phyloP scores from a whole-genome alignment of 2,888 invertebrate genomes.

The Papilio demoleus region DNA sequence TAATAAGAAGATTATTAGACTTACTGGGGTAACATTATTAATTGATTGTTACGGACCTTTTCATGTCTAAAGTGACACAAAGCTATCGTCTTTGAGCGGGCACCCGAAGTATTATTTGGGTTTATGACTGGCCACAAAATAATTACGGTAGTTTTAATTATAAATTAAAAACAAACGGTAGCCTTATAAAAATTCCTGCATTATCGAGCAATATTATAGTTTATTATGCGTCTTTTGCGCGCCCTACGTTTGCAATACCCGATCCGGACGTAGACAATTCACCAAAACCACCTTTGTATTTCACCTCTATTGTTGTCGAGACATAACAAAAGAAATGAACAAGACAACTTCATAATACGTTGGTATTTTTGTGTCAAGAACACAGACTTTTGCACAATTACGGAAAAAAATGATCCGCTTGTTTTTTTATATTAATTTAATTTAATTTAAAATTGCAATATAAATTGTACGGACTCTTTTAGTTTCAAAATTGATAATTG shows the following conservation, averaged over 20 bases:
- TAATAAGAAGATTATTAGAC: too few species aligned
- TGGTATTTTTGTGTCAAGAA: slow-evolving; percentile 38
- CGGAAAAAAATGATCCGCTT: slow-evolving; percentile 3
- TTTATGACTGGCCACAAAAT: too few species aligned
- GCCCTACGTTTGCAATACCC: slow-evolving; percentile 15
- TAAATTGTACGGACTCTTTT: not conserved
- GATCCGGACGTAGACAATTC: slow-evolving; percentile 31
- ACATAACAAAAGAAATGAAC: slow-evolving; percentile 37
- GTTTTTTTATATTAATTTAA: not conserved
- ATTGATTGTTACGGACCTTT: too few species aligned
- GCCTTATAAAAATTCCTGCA: not conserved
- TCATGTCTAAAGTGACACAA: too few species aligned
- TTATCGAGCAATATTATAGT: not conserved
- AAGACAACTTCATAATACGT: slow-evolving; percentile 33
- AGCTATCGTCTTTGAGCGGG: too few species aligned
- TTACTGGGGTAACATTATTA: too few species aligned
- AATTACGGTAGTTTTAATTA: too few species aligned
- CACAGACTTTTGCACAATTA: slow-evolving; percentile 19
- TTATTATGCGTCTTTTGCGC: slow-evolving; percentile 15
- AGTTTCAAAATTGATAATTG: not conserved
- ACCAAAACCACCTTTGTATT: slow-evolving; percentile 35
- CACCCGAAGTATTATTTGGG: too few species aligned
- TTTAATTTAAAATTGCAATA: not conserved
- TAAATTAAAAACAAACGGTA: not conserved
- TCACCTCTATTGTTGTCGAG: slow-evolving; percentile 36